Evolutionary conservation across 1,140 invertebrate genomes (phyloP).

Genomic region (Onthophagus taurus): DNA sequence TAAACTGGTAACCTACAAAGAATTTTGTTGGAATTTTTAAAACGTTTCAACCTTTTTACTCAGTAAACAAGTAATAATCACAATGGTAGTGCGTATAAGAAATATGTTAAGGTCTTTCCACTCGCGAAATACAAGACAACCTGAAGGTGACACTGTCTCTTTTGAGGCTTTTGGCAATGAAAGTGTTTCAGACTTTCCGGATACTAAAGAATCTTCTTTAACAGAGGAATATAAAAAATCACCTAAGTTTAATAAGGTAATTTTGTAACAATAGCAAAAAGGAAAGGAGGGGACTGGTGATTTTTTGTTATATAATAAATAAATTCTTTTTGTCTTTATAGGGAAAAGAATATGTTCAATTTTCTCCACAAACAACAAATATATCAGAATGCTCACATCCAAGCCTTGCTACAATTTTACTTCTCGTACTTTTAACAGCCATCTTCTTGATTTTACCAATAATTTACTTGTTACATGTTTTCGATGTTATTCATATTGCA

Average conservation of each 20-base stretch:
- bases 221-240: constrained; percentile 35
- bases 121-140: too few relatives aligned
- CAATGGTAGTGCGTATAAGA: too few relatives aligned
- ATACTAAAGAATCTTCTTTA: constrained; percentile 38
- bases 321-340: background rate
- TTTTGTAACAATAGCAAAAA: too few relatives aligned
- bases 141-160: constrained; percentile 38
- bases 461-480: constrained; percentile 32
- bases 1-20: too few relatives aligned
- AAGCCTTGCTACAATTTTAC: constrained; percentile 25
- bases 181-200: constrained; percentile 33
- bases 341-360: constrained; percentile 18
- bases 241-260: constrained; percentile 30
- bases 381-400: constrained; percentile 26
- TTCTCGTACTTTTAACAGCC: constrained; percentile 28
- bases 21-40: too few relatives aligned
- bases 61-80: too few relatives aligned
- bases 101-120: too few relatives aligned
- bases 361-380: constrained; percentile 15
- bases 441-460: constrained; percentile 34
- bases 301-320: background rate
- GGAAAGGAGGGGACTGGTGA: too few relatives aligned
- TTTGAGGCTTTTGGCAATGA: constrained; percentile 49
- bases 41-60: too few relatives aligned
- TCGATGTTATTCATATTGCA: constrained; percentile 28